phyloP scores from a whole-genome alignment of 1,140 invertebrate genomes.

The Apis florea region DNA sequence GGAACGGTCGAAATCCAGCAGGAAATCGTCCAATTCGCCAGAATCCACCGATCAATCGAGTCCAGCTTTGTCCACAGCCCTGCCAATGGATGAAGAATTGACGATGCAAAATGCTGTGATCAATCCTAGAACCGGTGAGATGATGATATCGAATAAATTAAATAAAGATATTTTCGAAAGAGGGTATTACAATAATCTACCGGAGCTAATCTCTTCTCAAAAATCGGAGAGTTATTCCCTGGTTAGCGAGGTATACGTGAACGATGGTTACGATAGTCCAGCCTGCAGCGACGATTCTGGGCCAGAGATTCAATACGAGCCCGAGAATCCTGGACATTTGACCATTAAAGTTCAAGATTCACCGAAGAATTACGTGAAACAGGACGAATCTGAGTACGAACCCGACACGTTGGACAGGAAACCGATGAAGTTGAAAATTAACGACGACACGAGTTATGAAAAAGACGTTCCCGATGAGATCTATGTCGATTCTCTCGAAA shows the following conservation, averaged over 20 bases:
- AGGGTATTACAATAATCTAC: conserved; percentile 77
- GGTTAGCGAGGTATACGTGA: conserved; percentile 89
- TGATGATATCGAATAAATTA: conserved; percentile 80
- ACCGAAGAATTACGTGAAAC: conserved; percentile 85
- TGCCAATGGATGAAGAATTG: conserved; percentile 89
- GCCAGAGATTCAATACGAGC: conserved; percentile 82
- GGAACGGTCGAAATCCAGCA: conserved; percentile 82
- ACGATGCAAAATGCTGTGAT: conserved; percentile 87
- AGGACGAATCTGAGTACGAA: conserved; percentile 89
- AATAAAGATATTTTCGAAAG: conserved; percentile 79
- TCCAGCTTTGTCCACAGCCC: conserved; percentile 84
- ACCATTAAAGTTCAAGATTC: conserved; percentile 90
- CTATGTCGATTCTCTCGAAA: conserved; percentile 82
- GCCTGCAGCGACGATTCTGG: conserved; percentile 84
- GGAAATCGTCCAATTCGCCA: conserved; percentile 82
- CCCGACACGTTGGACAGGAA: conserved; percentile 92
- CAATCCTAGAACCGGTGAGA: conserved; percentile 82
- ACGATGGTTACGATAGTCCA: conserved; percentile 87
- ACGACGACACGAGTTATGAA: conserved; percentile 72
- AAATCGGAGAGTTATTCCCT: conserved; percentile 83
- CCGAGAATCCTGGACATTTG: conserved; percentile 85
- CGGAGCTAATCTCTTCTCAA: conserved; percentile 77
- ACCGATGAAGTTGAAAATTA: conserved; percentile 83
- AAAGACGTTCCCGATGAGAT: conserved; percentile 72
- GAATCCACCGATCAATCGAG: conserved; percentile 84